Percentiles rank a stretch among this genome's conserved stretches.
Evolutionary conservation across 2,888 invertebrate genomes (phyloP).

Genomic region (Lordiphosa fenestrarum): DNA sequence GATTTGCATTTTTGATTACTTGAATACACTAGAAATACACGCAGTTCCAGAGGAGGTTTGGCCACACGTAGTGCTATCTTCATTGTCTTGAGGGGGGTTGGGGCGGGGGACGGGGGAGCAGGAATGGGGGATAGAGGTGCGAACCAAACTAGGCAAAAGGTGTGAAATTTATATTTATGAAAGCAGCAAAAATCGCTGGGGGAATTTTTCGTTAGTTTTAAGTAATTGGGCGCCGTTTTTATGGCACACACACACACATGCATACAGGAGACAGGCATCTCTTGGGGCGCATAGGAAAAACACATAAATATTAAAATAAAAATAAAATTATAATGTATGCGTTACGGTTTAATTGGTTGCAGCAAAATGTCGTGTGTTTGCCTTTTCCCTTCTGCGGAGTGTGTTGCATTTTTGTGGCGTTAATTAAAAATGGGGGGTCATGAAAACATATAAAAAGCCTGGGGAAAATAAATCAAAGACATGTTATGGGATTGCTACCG

Average conservation of each 20-base stretch:
- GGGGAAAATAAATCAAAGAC: constrained; percentile 23
- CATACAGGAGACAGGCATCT: constrained; percentile 14
- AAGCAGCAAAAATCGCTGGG: constrained; percentile 52
- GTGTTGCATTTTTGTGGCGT: constrained; percentile 42
- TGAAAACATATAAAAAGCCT: constrained; percentile 5
- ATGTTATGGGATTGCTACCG: no score
- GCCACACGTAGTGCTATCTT: constrained; percentile 14
- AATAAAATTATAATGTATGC: constrained; percentile 64
- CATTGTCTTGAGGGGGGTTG: constrained; percentile 46
- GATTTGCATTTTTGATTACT: constrained; percentile 80
- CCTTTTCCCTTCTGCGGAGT: constrained; percentile 4
- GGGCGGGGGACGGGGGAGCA: no score
- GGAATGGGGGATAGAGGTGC: constrained; percentile 17
- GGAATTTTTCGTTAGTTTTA: constrained; percentile 67
- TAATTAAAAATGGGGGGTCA: constrained; percentile 55
- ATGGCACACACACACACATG: constrained; percentile 31
- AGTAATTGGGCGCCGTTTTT: constrained; percentile 69
- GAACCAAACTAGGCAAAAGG: constrained; percentile 34
- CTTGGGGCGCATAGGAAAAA: constrained; percentile 47
- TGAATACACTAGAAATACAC: constrained; percentile 52
- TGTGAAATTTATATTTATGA: constrained; percentile 72
- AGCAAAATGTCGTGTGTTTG: constrained; percentile 38
- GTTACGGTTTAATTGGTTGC: constrained; percentile 65
- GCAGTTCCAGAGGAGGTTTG: neutral
- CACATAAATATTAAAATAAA: constrained; percentile 70